Conservation (phyloP, 2,113 vertebrate species). For the Protobothrops flavoviridis region DNA sequence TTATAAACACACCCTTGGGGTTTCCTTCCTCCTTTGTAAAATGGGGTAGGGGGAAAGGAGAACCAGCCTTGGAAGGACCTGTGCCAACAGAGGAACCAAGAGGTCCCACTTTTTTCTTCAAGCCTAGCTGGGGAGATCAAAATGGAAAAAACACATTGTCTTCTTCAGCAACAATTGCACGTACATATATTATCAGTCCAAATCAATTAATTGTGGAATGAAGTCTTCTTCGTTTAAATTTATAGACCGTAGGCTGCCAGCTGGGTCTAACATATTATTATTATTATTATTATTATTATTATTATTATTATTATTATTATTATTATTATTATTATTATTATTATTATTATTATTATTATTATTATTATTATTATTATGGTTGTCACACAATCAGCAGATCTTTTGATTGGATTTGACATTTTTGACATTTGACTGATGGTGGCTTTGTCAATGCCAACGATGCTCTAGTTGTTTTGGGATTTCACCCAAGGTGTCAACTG, state of each 20-base stretch:
- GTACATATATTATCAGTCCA: background rate
- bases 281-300: too few relatives aligned
- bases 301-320: too few relatives aligned
- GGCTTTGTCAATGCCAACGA: too few relatives aligned
- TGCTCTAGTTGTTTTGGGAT: too few relatives aligned
- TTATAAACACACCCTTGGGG: slow-evolving; percentile 30
- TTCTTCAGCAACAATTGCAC: background rate
- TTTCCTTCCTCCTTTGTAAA: background rate
- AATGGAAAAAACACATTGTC: slow-evolving; percentile 36
- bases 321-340: too few relatives aligned
- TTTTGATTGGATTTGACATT: too few relatives aligned
- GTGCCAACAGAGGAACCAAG: slow-evolving; percentile 38
- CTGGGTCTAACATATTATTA: background rate
- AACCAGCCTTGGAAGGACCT: slow-evolving; percentile 40
- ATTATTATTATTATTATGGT: too few relatives aligned
- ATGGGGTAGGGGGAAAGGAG: slow-evolving; percentile 9
- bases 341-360: too few relatives aligned
- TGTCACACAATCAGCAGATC: too few relatives aligned
- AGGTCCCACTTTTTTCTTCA: background rate
- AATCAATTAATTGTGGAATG: background rate
- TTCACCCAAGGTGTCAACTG: too few relatives aligned
- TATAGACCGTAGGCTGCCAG: background rate
- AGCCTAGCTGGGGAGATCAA: background rate
- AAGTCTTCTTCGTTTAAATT: background rate
- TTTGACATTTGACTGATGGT: too few relatives aligned